Conservation (phyloP, 2,888 invertebrate genomes). For the Lysandra bellargus region DNA sequence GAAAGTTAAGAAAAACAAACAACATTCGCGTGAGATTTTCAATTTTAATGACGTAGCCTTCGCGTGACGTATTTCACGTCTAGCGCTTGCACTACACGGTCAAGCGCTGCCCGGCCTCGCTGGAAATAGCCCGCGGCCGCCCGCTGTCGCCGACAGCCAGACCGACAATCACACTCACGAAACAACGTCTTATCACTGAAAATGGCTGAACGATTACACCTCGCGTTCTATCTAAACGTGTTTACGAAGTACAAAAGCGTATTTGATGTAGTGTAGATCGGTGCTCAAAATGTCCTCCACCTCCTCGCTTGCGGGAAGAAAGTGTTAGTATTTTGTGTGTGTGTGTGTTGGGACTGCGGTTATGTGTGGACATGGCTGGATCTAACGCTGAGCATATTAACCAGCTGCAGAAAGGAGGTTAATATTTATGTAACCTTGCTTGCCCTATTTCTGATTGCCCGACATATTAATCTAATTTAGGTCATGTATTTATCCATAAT, state of each 20-base stretch:
- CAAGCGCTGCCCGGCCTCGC: constrained; percentile 67
- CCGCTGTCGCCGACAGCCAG: constrained; percentile 65
- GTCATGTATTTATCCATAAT: not conserved
- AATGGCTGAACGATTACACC: constrained; percentile 72
- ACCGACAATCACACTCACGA: constrained; percentile 49
- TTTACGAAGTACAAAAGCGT: constrained; percentile 61
- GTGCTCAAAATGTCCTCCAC: constrained; percentile 70
- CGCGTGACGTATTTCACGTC: not conserved
- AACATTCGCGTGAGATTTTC: not conserved
- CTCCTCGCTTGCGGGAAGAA: constrained; percentile 63
- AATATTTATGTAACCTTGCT: constrained; percentile 25
- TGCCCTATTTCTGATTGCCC: not conserved
- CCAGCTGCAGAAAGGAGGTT: constrained; percentile 29
- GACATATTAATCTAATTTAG: not conserved
- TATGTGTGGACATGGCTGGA: constrained; percentile 1
- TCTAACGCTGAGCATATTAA: constrained; percentile 17
- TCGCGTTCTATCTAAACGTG: constrained; percentile 59
- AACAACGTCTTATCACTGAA: constrained; percentile 73
- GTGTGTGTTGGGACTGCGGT: constrained; percentile 24
- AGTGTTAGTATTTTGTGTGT: constrained; percentile 60
- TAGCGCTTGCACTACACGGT: constrained; percentile 15
- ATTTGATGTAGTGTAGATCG: constrained; percentile 58
- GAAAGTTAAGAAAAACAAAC: not conserved
- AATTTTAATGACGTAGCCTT: not conserved
- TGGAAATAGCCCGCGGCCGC: constrained; percentile 61